Base-by-base conservation (phyloP, 2,888 invertebrate species). In the Tachina lurida region DNA sequence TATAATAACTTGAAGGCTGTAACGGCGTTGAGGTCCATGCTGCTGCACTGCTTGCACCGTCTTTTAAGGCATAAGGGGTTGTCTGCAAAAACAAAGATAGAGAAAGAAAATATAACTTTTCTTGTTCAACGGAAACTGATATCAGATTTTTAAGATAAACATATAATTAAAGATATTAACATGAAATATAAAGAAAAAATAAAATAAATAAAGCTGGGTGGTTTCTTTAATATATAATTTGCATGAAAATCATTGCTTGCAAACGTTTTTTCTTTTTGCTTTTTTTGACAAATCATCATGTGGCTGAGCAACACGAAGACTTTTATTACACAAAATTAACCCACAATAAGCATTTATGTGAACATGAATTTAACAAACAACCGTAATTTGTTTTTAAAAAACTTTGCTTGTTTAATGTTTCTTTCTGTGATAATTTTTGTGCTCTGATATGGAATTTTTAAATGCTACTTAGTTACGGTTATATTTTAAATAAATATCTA, bases 1-100 rank as follows among this genome's bases (percentile, higher is more conserved):
- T 97, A 94, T 97, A 97, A 94, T 97, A 97, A 91, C 97, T 97
- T 89, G 97, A 96, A 91, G 97, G 97, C 93, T 97, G 97, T 84
- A 97, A 95, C 88, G 97, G 97, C 87, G 97, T 97, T 88, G 97
- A 96, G 90, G 97, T 97, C 97, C 97, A 97, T 90, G 97, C 97
- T 88, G 96, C 95, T 96, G 97, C 95, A 91, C 96, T 95, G 93
- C 96, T 95, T 89, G 95, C 95, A 89, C 95, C 94, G 91, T 96
- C 96, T 94, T 97, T 97, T 94, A 97, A 94, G 91, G 96, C 96
- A 94, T 97, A 97, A 89, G 97, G 97, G 94, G 97, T 97, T 93
- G 97, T 96, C 97, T 97, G 95, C 88, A 95, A 95, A 63, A 19
- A 63, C 13, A 78, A 39, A 62, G 74, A 56, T 45, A 15, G 8